Evolutionary conservation across 2,113 vertebrate species (phyloP).

Genomic region (Mormyrus lacerda): DNA sequence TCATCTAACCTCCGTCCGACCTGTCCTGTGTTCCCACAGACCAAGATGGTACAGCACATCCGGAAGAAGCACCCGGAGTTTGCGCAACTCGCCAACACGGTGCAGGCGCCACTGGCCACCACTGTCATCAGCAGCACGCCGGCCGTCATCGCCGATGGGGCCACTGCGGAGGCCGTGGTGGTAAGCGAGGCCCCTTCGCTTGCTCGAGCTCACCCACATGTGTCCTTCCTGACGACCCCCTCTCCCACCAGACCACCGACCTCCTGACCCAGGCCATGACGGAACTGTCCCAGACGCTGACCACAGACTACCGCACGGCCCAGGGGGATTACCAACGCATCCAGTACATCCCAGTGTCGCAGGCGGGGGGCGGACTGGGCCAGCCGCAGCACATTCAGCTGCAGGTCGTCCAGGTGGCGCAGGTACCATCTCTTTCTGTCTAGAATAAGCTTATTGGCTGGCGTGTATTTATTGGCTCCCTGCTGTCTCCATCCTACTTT

Average conservation of each 20-base stretch:
- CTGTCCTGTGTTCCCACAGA: constrained; percentile 52
- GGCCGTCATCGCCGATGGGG: constrained; percentile 72
- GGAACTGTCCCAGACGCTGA: constrained; percentile 90
- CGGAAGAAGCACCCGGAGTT: constrained; percentile 93
- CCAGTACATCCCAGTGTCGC: constrained; percentile 92
- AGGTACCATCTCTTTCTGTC: constrained; percentile 55
- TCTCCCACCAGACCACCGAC: constrained; percentile 76
- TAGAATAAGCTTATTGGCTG: background rate
- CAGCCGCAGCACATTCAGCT: constrained; percentile 93
- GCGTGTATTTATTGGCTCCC: background rate
- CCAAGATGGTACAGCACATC: constrained; percentile 98
- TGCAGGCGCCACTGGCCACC: constrained; percentile 69
- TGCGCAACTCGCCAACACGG: constrained; percentile 69
- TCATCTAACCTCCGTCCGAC: background rate
- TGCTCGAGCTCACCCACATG: background rate
- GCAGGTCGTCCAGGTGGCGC: constrained; percentile 91
- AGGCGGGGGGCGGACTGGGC: constrained; percentile 68
- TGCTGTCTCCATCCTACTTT: background rate
- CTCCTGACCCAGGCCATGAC: constrained; percentile 97
- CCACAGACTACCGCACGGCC: constrained; percentile 81
- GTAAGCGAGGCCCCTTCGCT: constrained; percentile 59
- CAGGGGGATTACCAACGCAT: constrained; percentile 94
- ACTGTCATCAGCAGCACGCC: constrained; percentile 80
- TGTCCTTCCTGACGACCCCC: background rate
- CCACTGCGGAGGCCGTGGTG: constrained; percentile 81